phyloP scores from a whole-genome alignment of 2,888 invertebrate species.

The Aricia artaxerxes region DNA sequence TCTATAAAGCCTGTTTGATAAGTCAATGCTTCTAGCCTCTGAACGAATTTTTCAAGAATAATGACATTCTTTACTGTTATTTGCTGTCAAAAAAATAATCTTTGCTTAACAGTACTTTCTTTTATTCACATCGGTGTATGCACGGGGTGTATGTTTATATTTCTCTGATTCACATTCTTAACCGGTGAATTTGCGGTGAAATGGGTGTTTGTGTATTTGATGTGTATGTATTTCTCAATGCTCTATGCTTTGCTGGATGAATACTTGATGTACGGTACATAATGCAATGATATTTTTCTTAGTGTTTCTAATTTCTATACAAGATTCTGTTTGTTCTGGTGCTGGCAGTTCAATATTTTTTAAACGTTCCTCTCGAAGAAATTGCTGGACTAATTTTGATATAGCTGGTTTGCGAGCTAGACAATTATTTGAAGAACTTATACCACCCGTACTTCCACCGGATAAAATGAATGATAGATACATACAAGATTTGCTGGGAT shows the following conservation, averaged over 20 bases:
- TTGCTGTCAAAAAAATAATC: not conserved
- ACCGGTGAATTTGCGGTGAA: too few species aligned
- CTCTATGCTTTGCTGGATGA: too few species aligned
- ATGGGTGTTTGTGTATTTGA: too few species aligned
- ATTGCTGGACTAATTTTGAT: constrained; percentile 66
- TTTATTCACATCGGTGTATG: too few species aligned
- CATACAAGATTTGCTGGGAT: constrained; percentile 54
- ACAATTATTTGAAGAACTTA: constrained; percentile 57
- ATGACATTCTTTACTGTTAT: not conserved
- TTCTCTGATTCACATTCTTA: too few species aligned
- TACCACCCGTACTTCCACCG: constrained; percentile 54
- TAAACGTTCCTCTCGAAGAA: constrained; percentile 45
- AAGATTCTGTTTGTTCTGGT: constrained; percentile 49
- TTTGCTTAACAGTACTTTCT: too few species aligned
- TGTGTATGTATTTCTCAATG: too few species aligned
- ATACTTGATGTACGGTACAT: too few species aligned
- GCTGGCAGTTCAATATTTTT: constrained; percentile 64
- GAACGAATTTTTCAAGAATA: not conserved
- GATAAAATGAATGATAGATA: constrained; percentile 57
- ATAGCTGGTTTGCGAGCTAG: constrained; percentile 62
- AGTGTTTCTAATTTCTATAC: constrained; percentile 52
- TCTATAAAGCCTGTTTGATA: too few species aligned
- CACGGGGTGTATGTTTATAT: too few species aligned
- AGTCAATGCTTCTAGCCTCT: too few species aligned
- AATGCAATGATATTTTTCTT: constrained; percentile 60